A percentile compares a stretch with the other conserved stretches of the same genome.
These are phyloP conservation scores for Sitta carolinensis DNA, from an alignment of 2,797 vertebrate species.

Conservation along the genomic window DNA sequence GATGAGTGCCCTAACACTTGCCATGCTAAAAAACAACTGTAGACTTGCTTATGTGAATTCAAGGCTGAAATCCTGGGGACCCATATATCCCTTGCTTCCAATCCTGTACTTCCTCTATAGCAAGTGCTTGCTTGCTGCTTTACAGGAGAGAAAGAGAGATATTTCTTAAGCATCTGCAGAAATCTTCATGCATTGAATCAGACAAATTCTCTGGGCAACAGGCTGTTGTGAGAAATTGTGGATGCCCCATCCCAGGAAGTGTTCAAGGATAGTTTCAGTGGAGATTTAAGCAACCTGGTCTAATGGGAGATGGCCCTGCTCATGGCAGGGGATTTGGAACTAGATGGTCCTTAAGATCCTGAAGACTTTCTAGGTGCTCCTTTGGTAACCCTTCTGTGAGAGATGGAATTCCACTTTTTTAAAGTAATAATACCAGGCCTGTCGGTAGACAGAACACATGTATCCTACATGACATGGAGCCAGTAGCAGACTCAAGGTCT, in stretches of 20 bases:
- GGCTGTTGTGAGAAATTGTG: not conserved
- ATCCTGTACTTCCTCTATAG: not conserved
- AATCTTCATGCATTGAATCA: not conserved
- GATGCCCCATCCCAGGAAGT: not conserved
- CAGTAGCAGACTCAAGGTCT: not conserved
- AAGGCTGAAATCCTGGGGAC: not conserved
- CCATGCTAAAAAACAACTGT: not conserved
- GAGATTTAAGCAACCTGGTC: not conserved
- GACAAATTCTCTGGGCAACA: not conserved
- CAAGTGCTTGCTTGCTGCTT: not conserved
- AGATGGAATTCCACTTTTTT: not conserved
- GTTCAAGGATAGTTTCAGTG: not conserved
- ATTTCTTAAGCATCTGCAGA: not conserved
- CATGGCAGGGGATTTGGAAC: not conserved
- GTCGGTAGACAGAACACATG: not conserved
- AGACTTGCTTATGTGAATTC: not conserved
- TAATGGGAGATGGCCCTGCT: not conserved
- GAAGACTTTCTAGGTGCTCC: not conserved
- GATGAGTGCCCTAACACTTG: not conserved
- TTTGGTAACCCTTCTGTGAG: not conserved
- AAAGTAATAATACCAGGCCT: not conserved
- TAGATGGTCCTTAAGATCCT: not conserved
- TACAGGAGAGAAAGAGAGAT: not conserved
- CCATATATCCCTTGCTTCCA: not conserved
- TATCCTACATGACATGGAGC: not conserved